Percentiles rank a stretch among this genome's conserved stretches.
These are phyloP conservation scores for Limanda limanda DNA, from an alignment of 2,113 vertebrate species.

Conservation along the genomic window DNA sequence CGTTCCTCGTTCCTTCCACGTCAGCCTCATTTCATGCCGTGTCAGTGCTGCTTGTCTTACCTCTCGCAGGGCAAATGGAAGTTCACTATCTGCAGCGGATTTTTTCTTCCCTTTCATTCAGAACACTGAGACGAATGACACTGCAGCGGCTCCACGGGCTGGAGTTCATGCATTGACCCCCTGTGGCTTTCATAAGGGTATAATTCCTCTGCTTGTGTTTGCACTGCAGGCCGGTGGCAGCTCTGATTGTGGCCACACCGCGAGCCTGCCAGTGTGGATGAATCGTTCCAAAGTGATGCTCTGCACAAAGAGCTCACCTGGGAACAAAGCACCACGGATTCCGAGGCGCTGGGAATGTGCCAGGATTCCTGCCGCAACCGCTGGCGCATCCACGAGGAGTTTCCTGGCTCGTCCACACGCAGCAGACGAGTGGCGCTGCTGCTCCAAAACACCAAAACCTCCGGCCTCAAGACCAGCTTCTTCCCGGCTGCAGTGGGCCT, in stretches of 20 bases:
- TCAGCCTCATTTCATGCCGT: conserved; percentile 68
- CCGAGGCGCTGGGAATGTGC: conserved; percentile 50
- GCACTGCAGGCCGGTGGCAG: conserved; percentile 69
- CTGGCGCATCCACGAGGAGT: conserved; percentile 34
- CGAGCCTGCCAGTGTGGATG: conserved; percentile 70
- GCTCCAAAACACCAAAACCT: too few species aligned
- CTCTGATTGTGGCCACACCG: conserved; percentile 69
- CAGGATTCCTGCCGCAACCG: conserved; percentile 46
- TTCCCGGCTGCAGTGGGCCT: too few species aligned
- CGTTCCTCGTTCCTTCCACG: conserved; percentile 50
- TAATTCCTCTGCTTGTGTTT: conserved; percentile 73
- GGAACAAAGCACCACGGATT: conserved; percentile 70
- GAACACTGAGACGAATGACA: conserved; percentile 54
- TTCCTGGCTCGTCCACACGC: conserved; percentile 41
- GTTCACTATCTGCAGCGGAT: conserved; percentile 51
- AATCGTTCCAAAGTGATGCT: conserved; percentile 75
- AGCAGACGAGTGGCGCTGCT: conserved; percentile 14
- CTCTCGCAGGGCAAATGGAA: conserved; percentile 53
- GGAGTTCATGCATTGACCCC: conserved; percentile 55
- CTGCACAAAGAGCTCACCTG: conserved; percentile 71
- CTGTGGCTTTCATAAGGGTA: conserved; percentile 70
- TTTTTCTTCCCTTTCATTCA: conserved; percentile 61
- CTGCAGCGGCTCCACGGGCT: conserved; percentile 50
- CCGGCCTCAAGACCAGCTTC: too few species aligned
- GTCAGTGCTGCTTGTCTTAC: conserved; percentile 53